Conservation (phyloP, 2,797 vertebrate species). For the Amblyraja radiata region DNA sequence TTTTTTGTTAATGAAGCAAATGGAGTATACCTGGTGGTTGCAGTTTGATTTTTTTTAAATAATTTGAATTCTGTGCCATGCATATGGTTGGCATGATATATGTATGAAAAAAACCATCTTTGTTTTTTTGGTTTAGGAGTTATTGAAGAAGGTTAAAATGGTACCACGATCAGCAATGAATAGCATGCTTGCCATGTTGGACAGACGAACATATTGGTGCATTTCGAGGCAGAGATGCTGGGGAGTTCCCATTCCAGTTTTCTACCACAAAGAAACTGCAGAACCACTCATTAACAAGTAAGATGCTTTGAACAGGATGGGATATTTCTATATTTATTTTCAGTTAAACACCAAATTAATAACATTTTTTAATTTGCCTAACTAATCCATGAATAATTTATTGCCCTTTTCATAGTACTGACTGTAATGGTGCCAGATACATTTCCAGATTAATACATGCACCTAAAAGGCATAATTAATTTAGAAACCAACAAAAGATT, state of each 20-base stretch:
- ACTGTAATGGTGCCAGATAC: not conserved
- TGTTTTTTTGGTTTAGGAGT: constrained; percentile 60
- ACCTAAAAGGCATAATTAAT: not conserved
- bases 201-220: constrained; percentile 89
- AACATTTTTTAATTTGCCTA: not conserved
- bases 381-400: not conserved
- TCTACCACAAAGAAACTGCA: constrained; percentile 80
- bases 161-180: constrained; percentile 73
- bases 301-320: not conserved
- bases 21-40: not conserved
- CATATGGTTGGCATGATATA: not conserved
- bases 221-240: constrained; percentile 90
- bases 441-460: not conserved
- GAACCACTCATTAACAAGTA: constrained; percentile 84
- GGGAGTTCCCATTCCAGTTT: constrained; percentile 92
- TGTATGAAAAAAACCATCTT: not conserved
- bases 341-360: not conserved
- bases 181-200: constrained; percentile 77
- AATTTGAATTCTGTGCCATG: not conserved
- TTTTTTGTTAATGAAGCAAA: not conserved
- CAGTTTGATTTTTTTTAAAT: too few species aligned
- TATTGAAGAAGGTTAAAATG: constrained; percentile 79
- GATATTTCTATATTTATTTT: not conserved
- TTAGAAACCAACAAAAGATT: too few species aligned
- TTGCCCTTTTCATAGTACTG: not conserved